phyloP scores from a whole-genome alignment of 1,140 invertebrate species.

The Elysia chlorotica region DNA sequence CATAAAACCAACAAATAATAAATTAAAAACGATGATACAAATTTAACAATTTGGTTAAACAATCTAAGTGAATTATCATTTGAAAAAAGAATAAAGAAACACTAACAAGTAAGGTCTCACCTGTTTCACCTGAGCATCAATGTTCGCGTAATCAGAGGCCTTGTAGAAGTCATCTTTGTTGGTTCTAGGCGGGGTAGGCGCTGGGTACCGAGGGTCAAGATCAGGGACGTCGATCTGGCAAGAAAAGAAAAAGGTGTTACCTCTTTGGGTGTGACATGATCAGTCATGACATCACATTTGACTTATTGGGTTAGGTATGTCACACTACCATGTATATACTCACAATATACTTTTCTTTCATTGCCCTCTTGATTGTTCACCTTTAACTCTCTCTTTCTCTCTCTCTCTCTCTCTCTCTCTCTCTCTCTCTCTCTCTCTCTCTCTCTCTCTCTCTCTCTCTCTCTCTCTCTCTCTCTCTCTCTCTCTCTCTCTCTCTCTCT shows the following conservation, averaged over 20 bases:
- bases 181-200: not conserved
- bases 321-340: not conserved
- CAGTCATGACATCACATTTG: not conserved
- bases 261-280: not conserved
- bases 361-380: not conserved
- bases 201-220: conserved; percentile 2
- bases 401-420: not conserved
- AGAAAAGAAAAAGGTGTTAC: not conserved
- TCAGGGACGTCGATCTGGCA: conserved; percentile 6
- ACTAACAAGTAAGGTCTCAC: not conserved
- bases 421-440: not conserved
- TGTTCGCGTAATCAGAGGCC: not conserved
- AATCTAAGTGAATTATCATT: not conserved
- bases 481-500: not conserved
- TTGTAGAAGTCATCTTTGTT: conserved; percentile 11
- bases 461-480: not conserved
- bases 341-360: not conserved
- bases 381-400: not conserved
- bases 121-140: conserved; percentile 10
- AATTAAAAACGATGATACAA: not conserved
- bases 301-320: not conserved
- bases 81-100: not conserved
- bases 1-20: not conserved
- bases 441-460: not conserved
- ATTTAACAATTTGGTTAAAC: not conserved